Evolutionary conservation across 2,888 invertebrate species (phyloP), one percentile per base, ranked within the genome.

Genomic region (Tortrix viridana): DNA sequence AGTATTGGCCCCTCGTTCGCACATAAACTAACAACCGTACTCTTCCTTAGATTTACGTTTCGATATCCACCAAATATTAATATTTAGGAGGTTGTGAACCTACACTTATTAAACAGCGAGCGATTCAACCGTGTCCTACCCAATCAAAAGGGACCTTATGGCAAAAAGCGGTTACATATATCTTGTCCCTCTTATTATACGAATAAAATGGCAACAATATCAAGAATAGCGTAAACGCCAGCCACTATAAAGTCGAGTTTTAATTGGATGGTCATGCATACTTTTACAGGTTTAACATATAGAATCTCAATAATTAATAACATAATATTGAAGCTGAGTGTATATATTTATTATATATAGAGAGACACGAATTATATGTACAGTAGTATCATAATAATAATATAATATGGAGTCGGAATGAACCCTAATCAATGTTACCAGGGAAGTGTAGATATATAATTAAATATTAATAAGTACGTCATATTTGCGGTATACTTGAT

Each of bases 401-500:
- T 62, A 46, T 50, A 46, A 52, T 41, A 58, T 46, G 57, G 48
- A 63, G 52, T 47, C 12, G 57, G 56, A 52, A 52, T 37, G 44
- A 58, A 41, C 22, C 52, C 41, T 66, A 59, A 67, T 65, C 67
- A 66, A 70, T 67, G 72, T 70, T 73, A 72, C 67, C 65, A 66
- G 75, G 75, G 83, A 80, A 81, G 81, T 83, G 78, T 88, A 88
- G 83, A 78, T 80, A 77, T 20, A 60, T 58, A 62, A 20, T 37
- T 32, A 68, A 65, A 67, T 69, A 41, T 73, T 76, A 76, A 71
- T 70, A 72, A 79, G 76, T 71, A 77, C 74, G 77, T 81, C 82
- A 84, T 86, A 85, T 88, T 88, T 86, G 86, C 84, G 84, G 71
- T 88, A 88, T 84, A 85, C 81, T 85, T 84, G 80, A 86, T 89